These are phyloP conservation scores for Platyscapa corneri DNA, from an alignment of 1,140 invertebrate species.

Conservation along the genomic window DNA sequence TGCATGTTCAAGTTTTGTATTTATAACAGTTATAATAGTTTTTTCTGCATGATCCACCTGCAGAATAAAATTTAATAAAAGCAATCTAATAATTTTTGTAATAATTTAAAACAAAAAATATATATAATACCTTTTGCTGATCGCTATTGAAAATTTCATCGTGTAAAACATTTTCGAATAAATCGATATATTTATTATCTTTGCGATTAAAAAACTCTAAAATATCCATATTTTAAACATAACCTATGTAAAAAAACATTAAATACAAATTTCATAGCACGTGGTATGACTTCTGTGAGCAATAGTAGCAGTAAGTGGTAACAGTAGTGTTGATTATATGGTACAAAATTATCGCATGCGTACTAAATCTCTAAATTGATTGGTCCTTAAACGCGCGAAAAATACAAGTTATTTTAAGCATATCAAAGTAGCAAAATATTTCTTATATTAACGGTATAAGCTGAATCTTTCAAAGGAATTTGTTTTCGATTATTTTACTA, in stretches of 20 bases:
- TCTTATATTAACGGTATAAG: too few relatives aligned
- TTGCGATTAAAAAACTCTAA: constrained; percentile 26
- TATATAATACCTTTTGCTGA: background rate
- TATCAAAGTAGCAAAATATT: too few relatives aligned
- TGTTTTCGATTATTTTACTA: too few relatives aligned
- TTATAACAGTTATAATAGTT: constrained; percentile 22
- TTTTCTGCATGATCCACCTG: constrained; percentile 14
- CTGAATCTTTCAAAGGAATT: too few relatives aligned
- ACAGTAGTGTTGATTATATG: too few relatives aligned
- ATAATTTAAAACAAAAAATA: background rate
- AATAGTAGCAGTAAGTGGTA: too few relatives aligned
- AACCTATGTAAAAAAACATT: constrained; percentile 22
- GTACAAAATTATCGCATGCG: too few relatives aligned
- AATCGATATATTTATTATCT: background rate
- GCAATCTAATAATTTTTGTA: background rate
- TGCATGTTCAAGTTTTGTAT: constrained; percentile 24
- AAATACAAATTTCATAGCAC: too few relatives aligned
- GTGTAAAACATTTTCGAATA: background rate
- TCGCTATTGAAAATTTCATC: background rate
- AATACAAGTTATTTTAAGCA: too few relatives aligned
- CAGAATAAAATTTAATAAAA: background rate
- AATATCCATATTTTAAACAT: constrained; percentile 11
- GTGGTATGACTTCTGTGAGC: too few relatives aligned
- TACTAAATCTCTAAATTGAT: too few relatives aligned
- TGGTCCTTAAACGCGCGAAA: too few relatives aligned